Evolutionary conservation across 37 sponge, comb jelly and placozoan species (phyloP).

Genomic region (Ianthella basta): DNA sequence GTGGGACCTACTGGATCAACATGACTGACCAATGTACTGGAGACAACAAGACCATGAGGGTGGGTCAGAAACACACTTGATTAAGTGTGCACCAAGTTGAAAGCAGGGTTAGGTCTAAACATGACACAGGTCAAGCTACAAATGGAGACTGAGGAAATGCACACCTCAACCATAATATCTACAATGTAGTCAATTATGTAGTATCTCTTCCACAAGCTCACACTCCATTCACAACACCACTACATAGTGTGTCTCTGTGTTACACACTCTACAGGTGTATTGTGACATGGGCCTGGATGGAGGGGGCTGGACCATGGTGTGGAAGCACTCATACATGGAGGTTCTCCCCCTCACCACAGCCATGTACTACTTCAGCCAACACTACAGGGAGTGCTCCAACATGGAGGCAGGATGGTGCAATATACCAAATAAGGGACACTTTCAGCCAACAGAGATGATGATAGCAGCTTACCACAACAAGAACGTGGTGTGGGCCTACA

Average conservation of each 20-base stretch:
- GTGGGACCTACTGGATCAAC: constrained; percentile 11
- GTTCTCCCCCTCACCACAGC: not conserved
- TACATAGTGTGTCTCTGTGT: too few species aligned
- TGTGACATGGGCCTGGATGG: constrained; percentile 32
- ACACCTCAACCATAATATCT: too few species aligned
- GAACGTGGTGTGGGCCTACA: constrained; percentile 1
- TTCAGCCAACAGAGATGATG: constrained; percentile 34
- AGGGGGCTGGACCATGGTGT: constrained; percentile 34
- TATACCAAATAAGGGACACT: not conserved
- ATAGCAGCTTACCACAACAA: constrained; percentile 20
- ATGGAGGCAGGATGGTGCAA: constrained; percentile 26
- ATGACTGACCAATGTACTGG: not conserved
- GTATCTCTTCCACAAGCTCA: too few species aligned
- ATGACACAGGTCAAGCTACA: too few species aligned
- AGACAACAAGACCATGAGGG: too few species aligned
- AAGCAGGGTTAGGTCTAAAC: too few species aligned
- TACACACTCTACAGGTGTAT: not conserved
- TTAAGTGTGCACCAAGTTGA: too few species aligned
- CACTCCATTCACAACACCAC: too few species aligned
- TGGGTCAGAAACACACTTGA: too few species aligned
- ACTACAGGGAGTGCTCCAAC: not conserved
- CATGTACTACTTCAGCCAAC: constrained; percentile 25
- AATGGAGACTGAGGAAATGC: too few species aligned
- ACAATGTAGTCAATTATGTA: too few species aligned
- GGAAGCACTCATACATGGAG: constrained; percentile 33